Evolutionary conservation across 2,113 vertebrate species (phyloP).

Genomic region (Xiphias gladius): DNA sequence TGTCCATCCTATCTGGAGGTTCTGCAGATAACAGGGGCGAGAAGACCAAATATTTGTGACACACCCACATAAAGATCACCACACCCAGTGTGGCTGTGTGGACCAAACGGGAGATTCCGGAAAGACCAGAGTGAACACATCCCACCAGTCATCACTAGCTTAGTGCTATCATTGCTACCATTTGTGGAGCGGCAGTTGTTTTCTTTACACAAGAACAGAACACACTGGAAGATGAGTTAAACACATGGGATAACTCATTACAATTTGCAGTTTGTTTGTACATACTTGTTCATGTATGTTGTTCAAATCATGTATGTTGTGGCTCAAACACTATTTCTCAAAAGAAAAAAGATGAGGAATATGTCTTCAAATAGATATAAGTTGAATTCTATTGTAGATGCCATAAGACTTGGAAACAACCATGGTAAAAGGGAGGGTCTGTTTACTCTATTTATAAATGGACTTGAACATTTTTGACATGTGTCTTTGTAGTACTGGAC

Average conservation of each 20-base stretch:
- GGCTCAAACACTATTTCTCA: neutral
- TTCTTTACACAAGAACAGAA: neutral
- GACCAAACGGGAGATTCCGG: neutral
- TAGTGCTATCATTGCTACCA: neutral
- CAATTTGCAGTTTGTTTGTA: neutral
- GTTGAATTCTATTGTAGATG: neutral
- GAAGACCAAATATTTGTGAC: neutral
- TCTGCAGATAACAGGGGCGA: neutral
- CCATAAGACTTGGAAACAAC: too few species aligned
- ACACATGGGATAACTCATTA: neutral
- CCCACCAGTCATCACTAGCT: neutral
- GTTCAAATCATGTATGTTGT: neutral
- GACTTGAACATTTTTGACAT: neutral
- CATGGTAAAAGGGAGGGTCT: too few species aligned
- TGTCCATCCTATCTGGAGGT: too few species aligned
- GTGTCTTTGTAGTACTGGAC: neutral
- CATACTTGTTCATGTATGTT: too few species aligned
- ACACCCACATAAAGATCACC: neutral
- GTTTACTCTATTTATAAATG: too few species aligned
- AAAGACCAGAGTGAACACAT: neutral
- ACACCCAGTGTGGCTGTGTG: neutral
- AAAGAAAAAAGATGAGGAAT: constrained; percentile 7
- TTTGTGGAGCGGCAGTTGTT: neutral
- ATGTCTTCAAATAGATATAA: too few species aligned
- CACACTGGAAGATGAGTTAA: neutral